These are phyloP conservation scores for Scomber colias DNA, from an alignment of 2,113 vertebrate genomes.

Conservation along the genomic window DNA sequence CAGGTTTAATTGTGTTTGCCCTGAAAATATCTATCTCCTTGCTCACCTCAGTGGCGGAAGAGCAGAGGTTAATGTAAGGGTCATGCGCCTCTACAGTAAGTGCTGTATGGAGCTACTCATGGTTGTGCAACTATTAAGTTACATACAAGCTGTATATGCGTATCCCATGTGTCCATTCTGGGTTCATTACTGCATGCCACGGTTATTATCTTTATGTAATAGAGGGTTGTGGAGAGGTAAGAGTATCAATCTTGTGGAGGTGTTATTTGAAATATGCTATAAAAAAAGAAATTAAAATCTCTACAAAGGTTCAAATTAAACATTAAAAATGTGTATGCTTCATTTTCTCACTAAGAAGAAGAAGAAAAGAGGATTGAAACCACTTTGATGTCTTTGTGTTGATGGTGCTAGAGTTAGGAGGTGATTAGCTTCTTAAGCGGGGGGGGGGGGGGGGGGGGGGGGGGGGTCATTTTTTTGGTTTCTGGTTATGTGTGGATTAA, in stretches of 20 bases:
- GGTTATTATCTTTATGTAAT: not conserved
- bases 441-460: not conserved
- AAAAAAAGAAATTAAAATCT: not conserved
- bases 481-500: not conserved
- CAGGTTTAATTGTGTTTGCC: constrained; percentile 79
- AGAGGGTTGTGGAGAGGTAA: not conserved
- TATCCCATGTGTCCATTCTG: constrained; percentile 8
- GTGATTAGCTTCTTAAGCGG: not conserved
- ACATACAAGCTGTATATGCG: constrained; percentile 27
- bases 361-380: not conserved
- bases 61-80: constrained; percentile 75
- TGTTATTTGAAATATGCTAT: not conserved
- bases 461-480: no score
- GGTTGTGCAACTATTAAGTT: constrained; percentile 59
- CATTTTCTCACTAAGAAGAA: no score
- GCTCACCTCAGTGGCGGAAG: constrained; percentile 43
- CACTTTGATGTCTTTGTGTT: not conserved
- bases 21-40: constrained; percentile 56
- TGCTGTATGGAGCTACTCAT: constrained; percentile 45
- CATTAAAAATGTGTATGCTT: no score
- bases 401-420: not conserved
- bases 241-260: not conserved
- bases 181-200: constrained; percentile 10
- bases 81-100: constrained; percentile 56
- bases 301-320: no score